Evolutionary conservation across 1,140 invertebrate genomes (phyloP).

Genomic region (Nasonia longicornis): DNA sequence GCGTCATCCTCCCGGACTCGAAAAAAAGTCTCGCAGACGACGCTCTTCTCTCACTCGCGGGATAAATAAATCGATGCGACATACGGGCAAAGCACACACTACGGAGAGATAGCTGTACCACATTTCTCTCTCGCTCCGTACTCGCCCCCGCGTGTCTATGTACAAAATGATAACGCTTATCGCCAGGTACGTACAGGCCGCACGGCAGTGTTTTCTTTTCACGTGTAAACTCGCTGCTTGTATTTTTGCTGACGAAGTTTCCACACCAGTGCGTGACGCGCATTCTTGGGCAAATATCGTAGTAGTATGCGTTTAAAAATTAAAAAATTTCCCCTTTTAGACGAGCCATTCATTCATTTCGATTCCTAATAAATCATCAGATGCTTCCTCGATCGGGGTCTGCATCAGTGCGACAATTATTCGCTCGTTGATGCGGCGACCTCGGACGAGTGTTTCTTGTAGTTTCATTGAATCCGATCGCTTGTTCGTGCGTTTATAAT

Average conservation of each 20-base stretch:
- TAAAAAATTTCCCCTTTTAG: no score
- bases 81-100: neutral
- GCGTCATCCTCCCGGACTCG: neutral
- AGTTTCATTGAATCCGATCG: neutral
- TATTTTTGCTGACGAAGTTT: neutral
- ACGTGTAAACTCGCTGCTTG: no score
- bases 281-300: no score
- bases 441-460: neutral
- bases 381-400: no score
- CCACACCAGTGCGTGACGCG: no score
- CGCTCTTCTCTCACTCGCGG: neutral
- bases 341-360: no score
- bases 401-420: neutral
- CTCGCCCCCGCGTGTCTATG: neutral
- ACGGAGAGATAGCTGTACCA: neutral
- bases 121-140: neutral
- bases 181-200: neutral
- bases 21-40: neutral
- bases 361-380: no score
- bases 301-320: no score
- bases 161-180: conserved; percentile 8
- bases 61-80: conserved; percentile 30
- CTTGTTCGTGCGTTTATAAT: neutral
- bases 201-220: neutral
- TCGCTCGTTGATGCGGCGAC: neutral